Evolutionary conservation across 1,140 invertebrate genomes (phyloP).

Genomic region (Panulirus ornatus): DNA sequence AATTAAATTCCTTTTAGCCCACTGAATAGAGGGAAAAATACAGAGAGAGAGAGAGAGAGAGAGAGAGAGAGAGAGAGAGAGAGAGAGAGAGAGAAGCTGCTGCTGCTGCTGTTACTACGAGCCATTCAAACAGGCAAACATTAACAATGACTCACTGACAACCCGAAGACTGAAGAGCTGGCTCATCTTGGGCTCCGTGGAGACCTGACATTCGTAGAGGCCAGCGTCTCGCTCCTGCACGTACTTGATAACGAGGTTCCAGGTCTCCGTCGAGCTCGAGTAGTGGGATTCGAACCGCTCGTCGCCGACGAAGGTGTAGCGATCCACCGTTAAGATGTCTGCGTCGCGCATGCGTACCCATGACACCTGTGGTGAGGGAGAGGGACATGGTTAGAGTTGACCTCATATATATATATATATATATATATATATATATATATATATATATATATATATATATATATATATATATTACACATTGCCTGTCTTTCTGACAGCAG

Average conservation of each 20-base stretch:
- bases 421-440: background rate
- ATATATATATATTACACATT: no score
- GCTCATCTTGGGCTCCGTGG: constrained; percentile 90
- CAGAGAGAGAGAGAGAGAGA: background rate
- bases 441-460: background rate
- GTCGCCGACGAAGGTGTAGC: constrained; percentile 53
- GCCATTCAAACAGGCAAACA: no score
- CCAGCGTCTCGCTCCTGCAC: constrained; percentile 90
- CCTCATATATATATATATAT: background rate
- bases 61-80: background rate
- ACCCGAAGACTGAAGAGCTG: constrained; percentile 89
- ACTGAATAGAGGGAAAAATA: background rate
- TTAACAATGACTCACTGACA: constrained; percentile 84
- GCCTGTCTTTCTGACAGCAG: background rate
- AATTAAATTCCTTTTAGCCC: no score
- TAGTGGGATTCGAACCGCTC: constrained; percentile 59
- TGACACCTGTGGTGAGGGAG: constrained; percentile 84
- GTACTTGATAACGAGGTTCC: constrained; percentile 82
- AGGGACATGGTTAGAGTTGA: background rate
- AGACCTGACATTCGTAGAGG: constrained; percentile 91
- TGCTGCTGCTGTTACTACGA: no score
- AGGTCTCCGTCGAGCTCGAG: constrained; percentile 36
- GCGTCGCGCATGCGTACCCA: constrained; percentile 94
- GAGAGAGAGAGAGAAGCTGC: background rate
- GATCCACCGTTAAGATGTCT: constrained; percentile 91